These are phyloP conservation scores for Rhinolophus sinicus DNA, from an alignment of 2,113 vertebrate genomes.

Conservation along the genomic window DNA sequence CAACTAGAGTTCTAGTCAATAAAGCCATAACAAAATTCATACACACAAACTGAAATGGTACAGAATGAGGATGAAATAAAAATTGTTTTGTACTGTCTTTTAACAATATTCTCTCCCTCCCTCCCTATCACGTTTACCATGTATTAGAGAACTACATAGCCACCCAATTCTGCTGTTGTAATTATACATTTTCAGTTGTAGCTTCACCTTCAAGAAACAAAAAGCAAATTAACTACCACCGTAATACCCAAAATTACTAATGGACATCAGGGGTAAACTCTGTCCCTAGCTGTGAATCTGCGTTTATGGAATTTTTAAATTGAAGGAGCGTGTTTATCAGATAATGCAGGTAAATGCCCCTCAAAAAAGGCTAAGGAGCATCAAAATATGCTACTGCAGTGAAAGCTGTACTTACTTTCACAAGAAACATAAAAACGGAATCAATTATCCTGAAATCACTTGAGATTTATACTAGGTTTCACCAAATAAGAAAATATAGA, in stretches of 20 bases:
- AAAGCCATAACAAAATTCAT: neutral
- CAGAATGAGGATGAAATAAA: slow-evolving; percentile 6
- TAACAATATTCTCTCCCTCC: neutral
- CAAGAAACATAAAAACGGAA: neutral
- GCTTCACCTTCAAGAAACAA: slow-evolving; percentile 29
- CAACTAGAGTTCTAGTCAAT: neutral
- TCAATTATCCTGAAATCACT: neutral
- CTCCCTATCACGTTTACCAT: neutral
- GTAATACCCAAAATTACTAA: neutral
- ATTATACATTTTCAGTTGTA: neutral
- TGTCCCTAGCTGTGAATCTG: neutral
- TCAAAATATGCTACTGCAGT: neutral
- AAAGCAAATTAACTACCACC: neutral
- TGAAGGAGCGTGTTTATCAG: neutral
- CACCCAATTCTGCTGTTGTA: neutral
- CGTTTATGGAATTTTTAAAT: neutral
- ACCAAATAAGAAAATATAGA: neutral
- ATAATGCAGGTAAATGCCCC: neutral
- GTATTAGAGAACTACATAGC: neutral
- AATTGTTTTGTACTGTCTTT: neutral
- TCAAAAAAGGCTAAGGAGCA: neutral
- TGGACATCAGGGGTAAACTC: neutral
- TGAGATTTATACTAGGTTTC: neutral
- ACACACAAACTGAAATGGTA: neutral
- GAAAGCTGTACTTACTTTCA: neutral